Evolutionary conservation across 2,797 vertebrate genomes (phyloP).

Genomic region (Gorsachius magnificus): DNA sequence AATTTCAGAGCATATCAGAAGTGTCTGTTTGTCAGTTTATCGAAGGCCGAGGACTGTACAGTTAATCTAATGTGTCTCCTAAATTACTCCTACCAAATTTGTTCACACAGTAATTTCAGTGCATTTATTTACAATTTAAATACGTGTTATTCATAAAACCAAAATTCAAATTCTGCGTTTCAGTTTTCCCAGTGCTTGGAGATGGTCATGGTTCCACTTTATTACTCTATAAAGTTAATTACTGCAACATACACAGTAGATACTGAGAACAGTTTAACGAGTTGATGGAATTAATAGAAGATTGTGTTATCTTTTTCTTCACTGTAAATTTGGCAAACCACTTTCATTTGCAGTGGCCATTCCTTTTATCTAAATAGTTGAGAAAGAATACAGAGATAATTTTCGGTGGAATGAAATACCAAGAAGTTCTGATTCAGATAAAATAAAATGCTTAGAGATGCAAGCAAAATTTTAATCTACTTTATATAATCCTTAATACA

Average conservation of each 20-base stretch:
- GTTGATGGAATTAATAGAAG: not conserved
- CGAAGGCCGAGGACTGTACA: not conserved
- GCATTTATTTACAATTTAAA: not conserved
- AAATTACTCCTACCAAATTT: not conserved
- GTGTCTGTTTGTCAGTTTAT: not conserved
- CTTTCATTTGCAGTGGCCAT: not conserved
- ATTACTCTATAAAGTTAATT: not conserved
- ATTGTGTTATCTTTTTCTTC: conserved; percentile 12
- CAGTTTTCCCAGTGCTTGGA: not conserved
- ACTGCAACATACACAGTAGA: not conserved
- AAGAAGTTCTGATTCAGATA: conserved; percentile 16
- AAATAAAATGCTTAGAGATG: conserved; percentile 15
- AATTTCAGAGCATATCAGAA: not conserved
- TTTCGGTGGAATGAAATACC: conserved; percentile 2
- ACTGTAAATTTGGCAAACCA: not conserved
- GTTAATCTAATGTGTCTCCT: not conserved
- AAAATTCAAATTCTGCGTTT: not conserved
- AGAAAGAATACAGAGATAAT: conserved; percentile 18
- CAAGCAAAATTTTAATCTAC: not conserved
- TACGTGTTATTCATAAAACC: not conserved
- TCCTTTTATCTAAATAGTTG: conserved; percentile 23
- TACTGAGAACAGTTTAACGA: not conserved
- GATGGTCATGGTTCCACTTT: not conserved
- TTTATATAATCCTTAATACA: not conserved
- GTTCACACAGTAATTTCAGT: not conserved